Percentiles rank a stretch among this genome's conserved stretches.
Evolutionary conservation across 2,888 invertebrate species (phyloP).

Genomic region (Patella depressa): DNA sequence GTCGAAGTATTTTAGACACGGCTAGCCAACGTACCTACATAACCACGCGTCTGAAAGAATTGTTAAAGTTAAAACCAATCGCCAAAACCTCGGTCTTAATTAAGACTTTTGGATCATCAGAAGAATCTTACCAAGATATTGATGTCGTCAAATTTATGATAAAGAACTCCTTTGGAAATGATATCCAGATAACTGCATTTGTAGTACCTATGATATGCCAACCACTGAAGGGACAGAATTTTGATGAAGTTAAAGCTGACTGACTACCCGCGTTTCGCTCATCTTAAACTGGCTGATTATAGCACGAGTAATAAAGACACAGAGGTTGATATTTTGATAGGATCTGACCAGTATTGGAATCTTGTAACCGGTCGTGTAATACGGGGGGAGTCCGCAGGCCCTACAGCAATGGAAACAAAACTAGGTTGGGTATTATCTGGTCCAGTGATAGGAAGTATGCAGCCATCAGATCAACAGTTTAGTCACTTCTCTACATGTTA

Average conservation of each 20-base stretch:
- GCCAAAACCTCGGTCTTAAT: background rate
- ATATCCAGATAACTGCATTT: background rate
- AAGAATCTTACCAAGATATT: background rate
- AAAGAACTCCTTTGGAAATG: background rate
- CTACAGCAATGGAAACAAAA: background rate
- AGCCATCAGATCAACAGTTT: background rate
- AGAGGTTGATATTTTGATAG: background rate
- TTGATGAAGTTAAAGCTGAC: background rate
- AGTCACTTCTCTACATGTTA: background rate
- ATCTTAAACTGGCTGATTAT: background rate
- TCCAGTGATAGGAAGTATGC: background rate
- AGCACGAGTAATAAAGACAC: background rate
- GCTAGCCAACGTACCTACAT: background rate
- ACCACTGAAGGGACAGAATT: background rate
- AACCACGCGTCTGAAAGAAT: background rate
- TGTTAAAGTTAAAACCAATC: background rate
- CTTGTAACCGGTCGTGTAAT: background rate
- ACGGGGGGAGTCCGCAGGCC: background rate
- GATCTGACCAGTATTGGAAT: slow-evolving; percentile 3
- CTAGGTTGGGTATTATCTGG: slow-evolving; percentile 1
- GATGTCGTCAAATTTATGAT: background rate
- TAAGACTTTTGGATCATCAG: background rate
- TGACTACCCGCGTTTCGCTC: background rate
- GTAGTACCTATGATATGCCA: background rate
- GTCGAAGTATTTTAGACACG: slow-evolving; percentile 3